phyloP scores from a whole-genome alignment of 1,140 invertebrate genomes.

The Hestina assimilis region DNA sequence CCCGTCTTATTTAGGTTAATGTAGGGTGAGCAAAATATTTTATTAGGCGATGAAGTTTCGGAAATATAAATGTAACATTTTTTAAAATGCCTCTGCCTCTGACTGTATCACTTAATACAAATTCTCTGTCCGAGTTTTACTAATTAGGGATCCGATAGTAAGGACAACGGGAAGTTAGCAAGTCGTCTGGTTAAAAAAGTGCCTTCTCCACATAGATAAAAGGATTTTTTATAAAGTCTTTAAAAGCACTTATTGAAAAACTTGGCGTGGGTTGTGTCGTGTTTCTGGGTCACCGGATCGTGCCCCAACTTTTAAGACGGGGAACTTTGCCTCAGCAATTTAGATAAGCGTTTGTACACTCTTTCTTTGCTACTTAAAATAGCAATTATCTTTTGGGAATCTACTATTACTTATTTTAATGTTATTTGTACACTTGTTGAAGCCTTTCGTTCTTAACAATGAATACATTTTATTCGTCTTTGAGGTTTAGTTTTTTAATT shows the following conservation, averaged over 20 bases:
- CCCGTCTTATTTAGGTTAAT: constrained; percentile 26
- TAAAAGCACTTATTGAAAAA: constrained; percentile 64
- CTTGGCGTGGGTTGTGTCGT: constrained; percentile 43
- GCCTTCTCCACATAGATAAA: constrained; percentile 9
- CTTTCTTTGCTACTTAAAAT: constrained; percentile 12
- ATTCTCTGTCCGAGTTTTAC: background rate
- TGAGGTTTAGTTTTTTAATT: too few relatives aligned
- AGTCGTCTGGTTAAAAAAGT: background rate
- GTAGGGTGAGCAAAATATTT: constrained; percentile 23
- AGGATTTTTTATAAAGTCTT: constrained; percentile 31
- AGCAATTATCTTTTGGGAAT: constrained; percentile 14
- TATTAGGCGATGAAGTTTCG: constrained; percentile 21
- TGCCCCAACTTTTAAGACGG: constrained; percentile 40
- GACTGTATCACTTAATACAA: too few relatives aligned
- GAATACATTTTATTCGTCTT: too few relatives aligned
- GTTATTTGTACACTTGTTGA: background rate
- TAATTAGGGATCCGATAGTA: background rate
- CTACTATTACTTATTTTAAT: constrained; percentile 4
- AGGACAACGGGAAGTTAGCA: background rate
- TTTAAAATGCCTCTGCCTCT: background rate
- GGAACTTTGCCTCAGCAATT: constrained; percentile 45
- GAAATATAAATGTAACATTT: background rate
- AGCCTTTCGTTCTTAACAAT: too few relatives aligned
- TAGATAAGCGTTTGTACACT: constrained; percentile 30
- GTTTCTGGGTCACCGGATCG: constrained; percentile 49